phyloP scores from a whole-genome alignment of 2,888 invertebrate species.

The Psococerastis gibbosa region DNA sequence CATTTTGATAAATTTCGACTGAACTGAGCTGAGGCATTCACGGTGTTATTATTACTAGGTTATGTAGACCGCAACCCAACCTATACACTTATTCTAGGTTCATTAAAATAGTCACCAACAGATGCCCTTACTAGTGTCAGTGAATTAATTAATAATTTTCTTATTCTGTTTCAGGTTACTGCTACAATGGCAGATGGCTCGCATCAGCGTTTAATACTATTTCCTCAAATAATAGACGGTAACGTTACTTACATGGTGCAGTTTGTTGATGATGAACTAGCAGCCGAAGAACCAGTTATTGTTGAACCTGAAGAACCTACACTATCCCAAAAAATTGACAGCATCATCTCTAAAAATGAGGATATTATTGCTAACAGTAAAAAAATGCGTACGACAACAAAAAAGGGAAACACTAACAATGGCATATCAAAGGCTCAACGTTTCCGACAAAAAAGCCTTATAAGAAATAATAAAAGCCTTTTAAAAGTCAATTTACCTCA shows the following conservation, averaged over 20 bases:
- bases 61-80: no score
- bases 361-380: constrained; percentile 1
- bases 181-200: constrained; percentile 6
- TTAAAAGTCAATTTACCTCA: no score
- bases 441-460: not conserved
- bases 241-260: constrained; percentile 5
- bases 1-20: no score
- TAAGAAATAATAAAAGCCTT: not conserved
- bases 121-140: no score
- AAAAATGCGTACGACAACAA: not conserved
- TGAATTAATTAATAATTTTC: no score
- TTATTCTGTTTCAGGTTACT: not conserved
- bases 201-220: not conserved
- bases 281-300: not conserved
- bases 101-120: no score
- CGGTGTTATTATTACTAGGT: no score
- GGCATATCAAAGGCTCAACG: not conserved
- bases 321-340: constrained; percentile 5
- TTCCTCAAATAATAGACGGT: constrained; percentile 6
- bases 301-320: not conserved
- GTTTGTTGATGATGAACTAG: not conserved
- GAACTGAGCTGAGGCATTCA: no score
- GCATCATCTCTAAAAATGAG: constrained; percentile 3
- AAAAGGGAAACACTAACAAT: not conserved
- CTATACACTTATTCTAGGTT: no score